Conservation (phyloP, 2,888 invertebrate genomes). For the Agonopterix heracliana region DNA sequence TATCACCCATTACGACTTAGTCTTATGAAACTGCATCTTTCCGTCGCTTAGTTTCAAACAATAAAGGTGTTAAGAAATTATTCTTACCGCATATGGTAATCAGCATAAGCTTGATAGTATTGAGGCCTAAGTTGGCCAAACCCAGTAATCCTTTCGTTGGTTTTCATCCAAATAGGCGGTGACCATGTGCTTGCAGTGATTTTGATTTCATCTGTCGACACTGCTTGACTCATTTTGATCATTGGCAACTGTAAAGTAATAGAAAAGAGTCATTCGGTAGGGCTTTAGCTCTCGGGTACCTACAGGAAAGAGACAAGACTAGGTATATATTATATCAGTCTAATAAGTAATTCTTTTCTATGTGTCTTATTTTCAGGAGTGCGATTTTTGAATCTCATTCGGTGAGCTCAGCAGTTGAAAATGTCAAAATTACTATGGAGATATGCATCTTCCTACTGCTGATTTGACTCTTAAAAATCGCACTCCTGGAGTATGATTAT, state of each 20-base stretch:
- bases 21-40: too few species aligned
- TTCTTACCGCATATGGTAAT: constrained; percentile 83
- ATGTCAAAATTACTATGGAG: too few species aligned
- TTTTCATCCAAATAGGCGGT: constrained; percentile 84
- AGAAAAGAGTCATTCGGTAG: neutral
- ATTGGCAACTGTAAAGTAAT: constrained; percentile 62
- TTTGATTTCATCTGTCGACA: constrained; percentile 60
- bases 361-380: too few species aligned
- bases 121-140: constrained; percentile 68
- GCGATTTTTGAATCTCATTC: too few species aligned
- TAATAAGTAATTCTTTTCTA: too few species aligned
- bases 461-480: too few species aligned
- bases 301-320: neutral
- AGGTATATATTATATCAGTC: neutral
- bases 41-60: neutral
- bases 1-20: too few species aligned
- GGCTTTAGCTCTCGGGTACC: too few species aligned
- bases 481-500: too few species aligned
- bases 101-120: constrained; percentile 87
- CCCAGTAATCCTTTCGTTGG: constrained; percentile 74
- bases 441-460: too few species aligned
- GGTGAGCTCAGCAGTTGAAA: too few species aligned
- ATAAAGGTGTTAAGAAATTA: neutral
- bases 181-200: constrained; percentile 79
- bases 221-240: constrained; percentile 57